Conservation (phyloP, 1,140 invertebrate genomes). For the Magallana ariakensis region DNA sequence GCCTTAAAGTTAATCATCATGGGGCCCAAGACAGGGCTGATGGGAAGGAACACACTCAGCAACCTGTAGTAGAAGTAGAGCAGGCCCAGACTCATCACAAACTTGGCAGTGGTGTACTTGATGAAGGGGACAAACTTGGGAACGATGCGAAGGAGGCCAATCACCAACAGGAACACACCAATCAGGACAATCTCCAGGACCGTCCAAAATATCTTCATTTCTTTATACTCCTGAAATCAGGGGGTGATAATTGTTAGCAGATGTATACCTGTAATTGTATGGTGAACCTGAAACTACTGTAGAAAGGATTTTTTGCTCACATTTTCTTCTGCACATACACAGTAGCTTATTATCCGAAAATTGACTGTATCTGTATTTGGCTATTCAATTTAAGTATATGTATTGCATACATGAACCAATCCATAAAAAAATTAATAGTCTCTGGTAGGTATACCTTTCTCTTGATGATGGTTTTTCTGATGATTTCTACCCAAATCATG, state of each 20-base stretch:
- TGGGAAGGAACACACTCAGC: constrained; percentile 77
- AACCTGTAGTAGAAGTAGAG: constrained; percentile 79
- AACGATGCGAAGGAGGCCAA: constrained; percentile 64
- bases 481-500: constrained; percentile 69
- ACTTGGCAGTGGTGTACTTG: constrained; percentile 68
- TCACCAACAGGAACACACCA: constrained; percentile 58
- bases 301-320: too few species aligned
- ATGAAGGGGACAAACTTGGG: constrained; percentile 58
- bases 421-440: too few species aligned
- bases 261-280: too few species aligned
- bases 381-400: neutral
- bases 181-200: constrained; percentile 66
- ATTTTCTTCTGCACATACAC: too few species aligned
- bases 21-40: constrained; percentile 79
- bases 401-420: neutral
- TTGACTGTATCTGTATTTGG: too few species aligned
- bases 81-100: constrained; percentile 70
- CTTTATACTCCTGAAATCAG: constrained; percentile 62
- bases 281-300: too few species aligned
- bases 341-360: too few species aligned
- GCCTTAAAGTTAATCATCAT: constrained; percentile 77
- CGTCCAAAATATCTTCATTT: constrained; percentile 63
- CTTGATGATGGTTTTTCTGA: constrained; percentile 64
- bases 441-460: constrained; percentile 59
- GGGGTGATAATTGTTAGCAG: neutral